A percentile compares a stretch with the other conserved stretches of the same genome.
Conservation (phyloP, 2,797 vertebrate genomes). For the Poeciliopsis gracilis region DNA sequence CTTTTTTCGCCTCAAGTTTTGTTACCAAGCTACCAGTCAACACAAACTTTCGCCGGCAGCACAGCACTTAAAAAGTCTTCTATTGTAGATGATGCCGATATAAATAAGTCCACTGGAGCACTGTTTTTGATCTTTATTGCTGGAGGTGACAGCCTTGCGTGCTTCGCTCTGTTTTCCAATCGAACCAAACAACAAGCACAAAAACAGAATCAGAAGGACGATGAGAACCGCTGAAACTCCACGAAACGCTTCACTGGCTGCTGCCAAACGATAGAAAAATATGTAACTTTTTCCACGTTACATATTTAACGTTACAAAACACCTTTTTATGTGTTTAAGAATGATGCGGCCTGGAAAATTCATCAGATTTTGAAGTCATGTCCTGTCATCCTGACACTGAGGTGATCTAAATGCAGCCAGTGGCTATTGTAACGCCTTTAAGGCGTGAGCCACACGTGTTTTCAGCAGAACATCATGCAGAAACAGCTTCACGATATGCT, state of each 20-base stretch:
- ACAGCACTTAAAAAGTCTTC: conserved; percentile 11
- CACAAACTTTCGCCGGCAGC: conserved; percentile 37
- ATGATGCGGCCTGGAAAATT: not conserved
- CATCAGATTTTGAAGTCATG: not conserved
- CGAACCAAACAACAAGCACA: conserved; percentile 31
- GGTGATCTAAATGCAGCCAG: not conserved
- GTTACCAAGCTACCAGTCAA: conserved; percentile 39
- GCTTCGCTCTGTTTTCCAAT: conserved; percentile 25
- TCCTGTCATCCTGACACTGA: not conserved
- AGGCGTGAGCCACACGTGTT: not conserved
- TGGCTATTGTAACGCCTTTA: not conserved
- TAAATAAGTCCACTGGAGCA: conserved; percentile 34
- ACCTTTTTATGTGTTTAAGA: not conserved
- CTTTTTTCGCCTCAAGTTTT: conserved; percentile 34
- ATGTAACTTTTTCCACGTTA: not conserved
- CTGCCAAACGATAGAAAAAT: not conserved
- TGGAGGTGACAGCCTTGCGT: conserved; percentile 39
- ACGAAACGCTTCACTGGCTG: not conserved
- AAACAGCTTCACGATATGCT: not conserved
- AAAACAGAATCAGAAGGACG: conserved; percentile 16
- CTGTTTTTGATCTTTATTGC: conserved; percentile 29
- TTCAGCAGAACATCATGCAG: not conserved
- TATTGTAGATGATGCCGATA: conserved; percentile 11
- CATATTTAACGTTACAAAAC: no score
- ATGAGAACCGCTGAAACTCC: conserved; percentile 1